Base-by-base conservation (phyloP, 1,140 invertebrate species). In the Penaeus vannamei region DNA sequence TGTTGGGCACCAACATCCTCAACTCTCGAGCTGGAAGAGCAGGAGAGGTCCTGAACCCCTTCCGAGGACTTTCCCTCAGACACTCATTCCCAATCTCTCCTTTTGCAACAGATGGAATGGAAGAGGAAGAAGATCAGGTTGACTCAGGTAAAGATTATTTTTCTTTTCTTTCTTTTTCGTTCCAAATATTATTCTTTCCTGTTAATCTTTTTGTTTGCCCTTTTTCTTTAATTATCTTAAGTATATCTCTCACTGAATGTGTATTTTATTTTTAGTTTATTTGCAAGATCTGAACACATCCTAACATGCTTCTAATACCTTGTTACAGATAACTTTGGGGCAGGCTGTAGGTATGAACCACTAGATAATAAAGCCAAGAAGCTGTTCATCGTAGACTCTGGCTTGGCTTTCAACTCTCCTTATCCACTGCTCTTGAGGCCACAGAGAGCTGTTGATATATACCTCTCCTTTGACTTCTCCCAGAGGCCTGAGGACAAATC, bases 391-490 rank as follows among this genome's bases (percentile, higher is more conserved):
- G 94, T 94, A 0, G 94, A 94, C 91, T 93, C 93, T 36, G 94
- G 94, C 12, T 90, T 94, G 61, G 94, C 93, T 8, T 94, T 94
- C 89, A 94, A 94, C 92, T 93, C 93, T 12, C 94, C 94, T 1
- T 94, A 93, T 90, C 94, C 94, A 14, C 92, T 94, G 12, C 91
- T 94, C 2, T 91, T 94, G 36, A 84, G 94, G 80, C 93, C 94
- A 7, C 94, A 94, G 91, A 90, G 94, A 86, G 92, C 92, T 42
- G 93, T 94, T 8, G 93, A 94, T 66, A 91, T 94, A 22, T 94
- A 93, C 86, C 84, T 94, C 32, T 93, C 93, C 1, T 94, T 94
- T 91, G 94, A 94, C 91, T 94, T 94, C 91, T 94, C 93, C 90
- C 93, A 92, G 32, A 91, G 94, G 84, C 92, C 92, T 62, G 91